Percentiles rank a stretch among this genome's conserved stretches.
These are phyloP conservation scores for Caenorhabditis auriculariae DNA, from an alignment of 2,888 invertebrate species.

Conservation along the genomic window DNA sequence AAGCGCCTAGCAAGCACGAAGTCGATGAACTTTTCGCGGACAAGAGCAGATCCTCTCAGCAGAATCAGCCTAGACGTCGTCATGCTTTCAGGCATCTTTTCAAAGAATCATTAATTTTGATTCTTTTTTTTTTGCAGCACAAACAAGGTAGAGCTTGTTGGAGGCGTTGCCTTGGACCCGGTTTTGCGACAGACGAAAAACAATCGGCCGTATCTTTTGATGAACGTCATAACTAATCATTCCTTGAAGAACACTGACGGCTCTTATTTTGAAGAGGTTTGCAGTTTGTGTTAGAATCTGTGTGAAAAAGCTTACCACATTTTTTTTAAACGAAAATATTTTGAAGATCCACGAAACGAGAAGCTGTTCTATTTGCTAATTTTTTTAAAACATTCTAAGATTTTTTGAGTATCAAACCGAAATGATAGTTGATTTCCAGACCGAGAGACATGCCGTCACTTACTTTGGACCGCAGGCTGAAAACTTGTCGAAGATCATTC, in stretches of 20 bases:
- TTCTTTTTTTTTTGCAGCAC: conserved; percentile 23
- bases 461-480: conserved; percentile 46
- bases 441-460: conserved; percentile 42
- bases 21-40: conserved; percentile 38
- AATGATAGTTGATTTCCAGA: conserved; percentile 9
- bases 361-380: not conserved
- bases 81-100: conserved; percentile 23
- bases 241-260: conserved; percentile 18
- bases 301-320: not conserved
- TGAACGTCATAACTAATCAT: conserved; percentile 52
- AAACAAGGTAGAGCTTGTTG: conserved; percentile 53
- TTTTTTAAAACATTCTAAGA: conserved; percentile 2
- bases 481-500: conserved; percentile 21
- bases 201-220: conserved; percentile 40
- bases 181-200: conserved; percentile 30
- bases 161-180: conserved; percentile 50
- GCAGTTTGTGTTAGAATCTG: no score
- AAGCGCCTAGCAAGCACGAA: not conserved
- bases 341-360: not conserved
- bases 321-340: not conserved
- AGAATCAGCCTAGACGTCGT: conserved; percentile 7
- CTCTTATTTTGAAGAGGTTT: conserved; percentile 12
- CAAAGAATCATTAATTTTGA: not conserved
- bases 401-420: conserved; percentile 8
- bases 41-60: conserved; percentile 13